phyloP scores from a whole-genome alignment of 2,888 invertebrate genomes.

The Thereva nobilitata region DNA sequence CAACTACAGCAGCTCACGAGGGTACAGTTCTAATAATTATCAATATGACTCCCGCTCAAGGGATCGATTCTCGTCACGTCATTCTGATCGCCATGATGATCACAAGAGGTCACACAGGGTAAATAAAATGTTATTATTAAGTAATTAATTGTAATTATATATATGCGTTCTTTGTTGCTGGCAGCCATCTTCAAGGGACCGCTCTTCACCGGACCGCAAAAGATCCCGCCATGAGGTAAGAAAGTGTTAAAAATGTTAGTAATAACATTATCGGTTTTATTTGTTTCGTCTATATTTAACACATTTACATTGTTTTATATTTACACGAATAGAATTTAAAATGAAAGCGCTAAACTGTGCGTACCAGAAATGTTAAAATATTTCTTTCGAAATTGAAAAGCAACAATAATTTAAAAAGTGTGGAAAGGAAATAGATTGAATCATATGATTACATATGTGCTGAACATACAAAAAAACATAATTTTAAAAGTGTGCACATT shows the following conservation, averaged over 20 bases:
- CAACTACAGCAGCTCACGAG: slow-evolving; percentile 48
- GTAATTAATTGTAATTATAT: not conserved
- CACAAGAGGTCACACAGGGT: slow-evolving; percentile 55
- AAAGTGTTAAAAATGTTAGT: slow-evolving; percentile 22
- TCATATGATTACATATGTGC: slow-evolving; percentile 7
- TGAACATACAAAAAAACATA: slow-evolving; percentile 28
- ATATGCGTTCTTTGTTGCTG: not conserved
- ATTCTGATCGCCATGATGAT: slow-evolving; percentile 49
- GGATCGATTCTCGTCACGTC: slow-evolving; percentile 49
- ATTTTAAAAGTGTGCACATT: slow-evolving; percentile 28
- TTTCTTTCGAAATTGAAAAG: slow-evolving; percentile 27
- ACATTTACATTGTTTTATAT: slow-evolving; percentile 44
- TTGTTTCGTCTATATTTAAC: slow-evolving; percentile 26
- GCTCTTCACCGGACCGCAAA: slow-evolving; percentile 52
- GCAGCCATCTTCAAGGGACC: slow-evolving; percentile 55
- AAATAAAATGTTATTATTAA: slow-evolving; percentile 43
- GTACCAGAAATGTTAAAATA: slow-evolving; percentile 14
- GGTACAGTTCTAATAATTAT: slow-evolving; percentile 45
- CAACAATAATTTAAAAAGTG: slow-evolving; percentile 16
- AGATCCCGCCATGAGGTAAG: slow-evolving; percentile 57
- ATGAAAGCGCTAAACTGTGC: slow-evolving; percentile 35
- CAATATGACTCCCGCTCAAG: slow-evolving; percentile 46
- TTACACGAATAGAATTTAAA: slow-evolving; percentile 45
- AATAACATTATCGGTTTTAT: slow-evolving; percentile 5
- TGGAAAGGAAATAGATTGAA: slow-evolving; percentile 41